Percentiles rank a stretch among this genome's conserved stretches.
phyloP scores from a whole-genome alignment of 1,140 invertebrate species.

The Asbolus verrucosus region DNA sequence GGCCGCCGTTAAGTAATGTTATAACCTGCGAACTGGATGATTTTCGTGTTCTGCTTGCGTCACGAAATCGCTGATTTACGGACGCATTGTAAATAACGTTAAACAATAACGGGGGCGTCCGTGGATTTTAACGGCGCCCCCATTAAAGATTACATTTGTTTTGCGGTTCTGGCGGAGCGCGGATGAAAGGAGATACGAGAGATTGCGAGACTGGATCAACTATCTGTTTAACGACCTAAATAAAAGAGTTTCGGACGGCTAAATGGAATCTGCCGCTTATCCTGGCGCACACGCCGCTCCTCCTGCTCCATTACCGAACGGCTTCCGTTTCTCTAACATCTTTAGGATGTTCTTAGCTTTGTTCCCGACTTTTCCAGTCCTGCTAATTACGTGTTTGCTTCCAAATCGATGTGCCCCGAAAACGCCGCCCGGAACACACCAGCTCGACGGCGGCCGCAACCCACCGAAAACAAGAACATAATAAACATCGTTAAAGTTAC shows the following conservation, averaged over 20 bases:
- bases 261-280: constrained; percentile 63
- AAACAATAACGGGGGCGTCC: constrained; percentile 32
- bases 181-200: constrained; percentile 40
- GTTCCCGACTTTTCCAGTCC: constrained; percentile 33
- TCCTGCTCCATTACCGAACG: constrained; percentile 52
- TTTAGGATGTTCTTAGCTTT: constrained; percentile 54
- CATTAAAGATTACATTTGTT: constrained; percentile 36
- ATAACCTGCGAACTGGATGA: constrained; percentile 40
- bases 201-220: constrained; percentile 49
- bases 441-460: no score
- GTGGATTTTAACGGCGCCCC: constrained; percentile 24
- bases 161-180: constrained; percentile 25
- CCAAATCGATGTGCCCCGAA: no score
- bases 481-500: no score
- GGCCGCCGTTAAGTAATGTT: constrained; percentile 48
- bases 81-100: constrained; percentile 17
- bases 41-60: no score
- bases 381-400: constrained; percentile 28
- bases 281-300: constrained; percentile 50
- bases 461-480: no score
- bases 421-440: no score
- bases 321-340: constrained; percentile 57
- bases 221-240: constrained; percentile 62
- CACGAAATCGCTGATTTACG: constrained; percentile 28
- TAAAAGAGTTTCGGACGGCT: constrained; percentile 62